A percentile compares a stretch with the other conserved stretches of the same genome.
phyloP scores from a whole-genome alignment of 2,888 invertebrate genomes.

The Smittia sp. region DNA sequence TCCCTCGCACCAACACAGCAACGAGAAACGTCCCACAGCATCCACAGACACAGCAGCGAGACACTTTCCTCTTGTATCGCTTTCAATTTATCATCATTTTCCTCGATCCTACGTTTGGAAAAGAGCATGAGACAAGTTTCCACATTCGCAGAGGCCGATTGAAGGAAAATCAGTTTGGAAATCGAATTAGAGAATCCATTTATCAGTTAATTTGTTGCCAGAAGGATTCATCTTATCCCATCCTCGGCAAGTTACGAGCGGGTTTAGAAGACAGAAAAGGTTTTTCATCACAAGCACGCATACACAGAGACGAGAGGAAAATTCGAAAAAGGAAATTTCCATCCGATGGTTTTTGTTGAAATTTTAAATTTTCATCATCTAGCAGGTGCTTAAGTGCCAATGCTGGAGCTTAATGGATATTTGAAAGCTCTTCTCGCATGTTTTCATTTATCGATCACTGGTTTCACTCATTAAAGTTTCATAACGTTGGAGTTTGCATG shows the following conservation, averaged over 20 bases:
- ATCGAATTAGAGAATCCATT: slow-evolving; percentile 25
- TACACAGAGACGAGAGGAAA: not conserved
- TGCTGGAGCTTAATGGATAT: not conserved
- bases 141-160: not conserved
- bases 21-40: not conserved
- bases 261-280: not conserved
- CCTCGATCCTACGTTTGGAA: not conserved
- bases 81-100: slow-evolving; percentile 27
- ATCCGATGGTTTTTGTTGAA: slow-evolving; percentile 2
- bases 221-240: not conserved
- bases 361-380: not conserved
- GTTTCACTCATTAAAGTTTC: slow-evolving; percentile 34
- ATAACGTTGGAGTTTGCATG: not conserved
- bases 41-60: not conserved
- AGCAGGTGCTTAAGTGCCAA: not conserved
- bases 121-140: not conserved
- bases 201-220: slow-evolving; percentile 35
- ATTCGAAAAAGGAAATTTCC: slow-evolving; percentile 1
- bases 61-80: slow-evolving; percentile 15
- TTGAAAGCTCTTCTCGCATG: not conserved
- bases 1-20: slow-evolving; percentile 2
- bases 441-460: not conserved
- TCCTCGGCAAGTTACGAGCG: too few relatives aligned
- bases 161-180: slow-evolving; percentile 20
- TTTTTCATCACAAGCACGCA: slow-evolving; percentile 12